Percentiles rank a stretch among this genome's conserved stretches.
Conservation (phyloP, 2,797 vertebrate species). For the Podargus strigoides region DNA sequence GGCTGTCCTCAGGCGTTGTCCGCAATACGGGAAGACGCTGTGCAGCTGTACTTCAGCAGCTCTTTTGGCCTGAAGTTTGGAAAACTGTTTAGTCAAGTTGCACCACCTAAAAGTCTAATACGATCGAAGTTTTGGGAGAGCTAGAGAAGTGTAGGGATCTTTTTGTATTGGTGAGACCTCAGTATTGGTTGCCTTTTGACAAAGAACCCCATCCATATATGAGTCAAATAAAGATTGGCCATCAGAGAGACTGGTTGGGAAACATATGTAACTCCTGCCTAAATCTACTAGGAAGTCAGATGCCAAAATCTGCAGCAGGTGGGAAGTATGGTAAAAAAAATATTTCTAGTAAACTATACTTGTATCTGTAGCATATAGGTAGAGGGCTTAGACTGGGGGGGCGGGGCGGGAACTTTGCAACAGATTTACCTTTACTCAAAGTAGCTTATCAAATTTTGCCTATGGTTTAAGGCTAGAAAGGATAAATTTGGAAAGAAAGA, state of each 20-base stretch:
- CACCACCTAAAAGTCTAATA: neutral
- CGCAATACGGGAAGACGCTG: neutral
- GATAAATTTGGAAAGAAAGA: neutral
- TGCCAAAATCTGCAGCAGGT: neutral
- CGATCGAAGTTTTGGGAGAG: neutral
- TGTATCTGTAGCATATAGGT: neutral
- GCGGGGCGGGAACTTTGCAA: neutral
- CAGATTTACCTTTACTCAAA: neutral
- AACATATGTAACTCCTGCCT: neutral
- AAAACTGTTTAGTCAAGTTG: neutral
- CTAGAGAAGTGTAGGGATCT: neutral
- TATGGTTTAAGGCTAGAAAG: neutral
- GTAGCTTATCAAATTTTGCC: neutral
- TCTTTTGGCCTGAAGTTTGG: neutral
- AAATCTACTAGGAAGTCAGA: neutral
- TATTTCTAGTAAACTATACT: neutral
- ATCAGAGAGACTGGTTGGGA: neutral
- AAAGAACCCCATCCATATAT: neutral
- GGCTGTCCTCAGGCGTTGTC: neutral
- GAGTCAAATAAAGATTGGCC: neutral
- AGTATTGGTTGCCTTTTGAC: neutral
- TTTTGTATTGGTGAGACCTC: neutral
- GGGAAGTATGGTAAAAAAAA: neutral
- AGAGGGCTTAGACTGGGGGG: neutral
- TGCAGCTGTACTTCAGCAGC: neutral